Evolutionary conservation across 92 coral and sea anemone genomes (phyloP).

Genomic region (Epizoanthus ramosus): DNA sequence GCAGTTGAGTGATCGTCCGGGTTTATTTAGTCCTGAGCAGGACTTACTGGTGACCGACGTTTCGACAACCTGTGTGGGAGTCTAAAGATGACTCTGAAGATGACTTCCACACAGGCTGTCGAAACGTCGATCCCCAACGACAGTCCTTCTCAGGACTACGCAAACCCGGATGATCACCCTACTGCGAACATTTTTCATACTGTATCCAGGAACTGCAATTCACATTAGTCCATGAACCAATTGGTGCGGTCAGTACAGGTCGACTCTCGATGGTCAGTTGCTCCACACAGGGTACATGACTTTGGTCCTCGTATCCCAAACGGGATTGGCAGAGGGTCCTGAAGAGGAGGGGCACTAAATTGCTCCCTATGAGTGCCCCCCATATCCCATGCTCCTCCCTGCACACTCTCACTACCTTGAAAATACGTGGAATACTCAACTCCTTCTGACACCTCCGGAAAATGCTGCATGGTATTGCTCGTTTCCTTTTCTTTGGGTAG

Average conservation of each 20-base stretch:
- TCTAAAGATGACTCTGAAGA: too few species aligned
- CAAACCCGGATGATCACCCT: too few species aligned
- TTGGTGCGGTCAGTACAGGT: slow-evolving; percentile 4
- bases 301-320: slow-evolving; percentile 36
- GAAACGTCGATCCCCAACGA: too few species aligned
- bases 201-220: too few species aligned
- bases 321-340: slow-evolving; percentile 6
- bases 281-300: slow-evolving; percentile 30
- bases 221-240: slow-evolving; percentile 9
- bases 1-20: too few species aligned
- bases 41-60: too few species aligned
- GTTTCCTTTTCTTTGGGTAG: background rate
- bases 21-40: too few species aligned
- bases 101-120: too few species aligned
- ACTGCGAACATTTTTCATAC: too few species aligned
- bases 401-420: background rate
- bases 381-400: background rate
- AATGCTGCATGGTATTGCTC: background rate
- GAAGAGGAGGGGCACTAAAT: slow-evolving; percentile 26
- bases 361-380: slow-evolving; percentile 16
- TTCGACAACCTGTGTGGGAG: too few species aligned
- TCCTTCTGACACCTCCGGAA: background rate
- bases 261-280: slow-evolving; percentile 33
- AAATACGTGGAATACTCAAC: background rate
- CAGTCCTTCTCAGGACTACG: too few species aligned